Evolutionary conservation across 2,797 vertebrate genomes (phyloP).

Genomic region (Danio choprae): DNA sequence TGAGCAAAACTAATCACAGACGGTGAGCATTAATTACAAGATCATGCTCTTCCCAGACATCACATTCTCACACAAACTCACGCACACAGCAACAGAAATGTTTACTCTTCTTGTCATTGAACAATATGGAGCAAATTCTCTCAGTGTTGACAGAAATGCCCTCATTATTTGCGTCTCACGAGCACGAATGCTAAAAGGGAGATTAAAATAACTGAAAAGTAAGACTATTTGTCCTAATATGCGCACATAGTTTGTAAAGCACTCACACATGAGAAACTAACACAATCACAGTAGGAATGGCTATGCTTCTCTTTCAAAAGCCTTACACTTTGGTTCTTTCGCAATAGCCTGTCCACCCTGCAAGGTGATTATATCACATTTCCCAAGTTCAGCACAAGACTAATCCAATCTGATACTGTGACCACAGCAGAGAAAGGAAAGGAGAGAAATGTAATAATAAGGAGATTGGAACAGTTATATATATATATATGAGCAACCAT

Average conservation of each 20-base stretch:
- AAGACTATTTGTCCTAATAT: not conserved
- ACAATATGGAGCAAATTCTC: not conserved
- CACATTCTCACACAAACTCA: constrained; percentile 1
- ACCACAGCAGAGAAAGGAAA: constrained; percentile 42
- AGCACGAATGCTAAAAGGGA: not conserved
- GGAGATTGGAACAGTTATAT: constrained; percentile 3
- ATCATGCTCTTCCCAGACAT: not conserved
- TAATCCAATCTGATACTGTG: constrained; percentile 56
- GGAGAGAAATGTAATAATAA: constrained; percentile 43
- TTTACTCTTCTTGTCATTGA: constrained; percentile 20
- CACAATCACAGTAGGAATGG: constrained; percentile 1
- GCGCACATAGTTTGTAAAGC: not conserved
- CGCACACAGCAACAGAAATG: constrained; percentile 12
- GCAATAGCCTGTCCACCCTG: constrained; percentile 50
- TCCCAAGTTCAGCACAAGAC: constrained; percentile 49
- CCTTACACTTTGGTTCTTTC: not conserved
- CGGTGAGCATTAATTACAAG: constrained; percentile 1
- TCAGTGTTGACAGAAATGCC: too few relatives aligned
- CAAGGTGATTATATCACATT: constrained; percentile 61
- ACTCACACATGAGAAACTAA: not conserved
- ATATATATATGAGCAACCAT: not conserved
- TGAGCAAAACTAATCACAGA: not conserved
- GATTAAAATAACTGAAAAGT: not conserved
- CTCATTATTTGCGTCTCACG: not conserved
- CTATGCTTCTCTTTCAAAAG: constrained; percentile 61